Evolutionary conservation across 1,140 invertebrate species (phyloP).

Genomic region (Platyscapa corneri): DNA sequence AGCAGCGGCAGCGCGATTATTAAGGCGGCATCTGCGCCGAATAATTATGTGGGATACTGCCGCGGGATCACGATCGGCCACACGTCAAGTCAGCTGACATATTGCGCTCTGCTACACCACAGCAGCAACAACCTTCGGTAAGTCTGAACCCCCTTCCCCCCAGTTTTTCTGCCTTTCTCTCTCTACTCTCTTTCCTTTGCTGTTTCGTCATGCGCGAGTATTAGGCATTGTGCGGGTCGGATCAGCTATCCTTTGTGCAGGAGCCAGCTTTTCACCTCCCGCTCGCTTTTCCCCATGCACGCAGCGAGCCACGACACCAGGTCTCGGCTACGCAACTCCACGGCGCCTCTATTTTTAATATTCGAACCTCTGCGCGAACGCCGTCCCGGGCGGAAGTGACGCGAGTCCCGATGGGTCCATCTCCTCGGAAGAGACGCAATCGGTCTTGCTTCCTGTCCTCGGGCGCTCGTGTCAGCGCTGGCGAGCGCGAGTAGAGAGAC

Average conservation of each 20-base stretch:
- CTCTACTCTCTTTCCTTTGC: neutral
- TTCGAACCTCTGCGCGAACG: neutral
- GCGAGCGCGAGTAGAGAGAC: no score
- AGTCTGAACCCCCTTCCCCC: conserved; percentile 60
- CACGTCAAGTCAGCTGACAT: conserved; percentile 75
- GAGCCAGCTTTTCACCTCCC: neutral
- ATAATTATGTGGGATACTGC: conserved; percentile 73
- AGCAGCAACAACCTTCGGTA: conserved; percentile 73
- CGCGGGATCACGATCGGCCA: conserved; percentile 69
- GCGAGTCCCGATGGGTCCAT: neutral
- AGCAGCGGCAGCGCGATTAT: neutral
- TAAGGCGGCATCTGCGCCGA: conserved; percentile 12
- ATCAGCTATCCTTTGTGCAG: conserved; percentile 3
- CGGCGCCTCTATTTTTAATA: conserved; percentile 12
- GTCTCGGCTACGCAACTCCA: neutral
- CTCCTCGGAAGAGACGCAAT: conserved; percentile 20
- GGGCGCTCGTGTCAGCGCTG: no score
- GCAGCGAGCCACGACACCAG: neutral
- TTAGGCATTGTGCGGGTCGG: conserved; percentile 14
- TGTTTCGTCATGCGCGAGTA: neutral
- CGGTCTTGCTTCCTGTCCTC: neutral
- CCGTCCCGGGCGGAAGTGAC: conserved; percentile 26
- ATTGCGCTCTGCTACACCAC: conserved; percentile 74
- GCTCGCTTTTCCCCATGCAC: neutral
- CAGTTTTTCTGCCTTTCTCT: conserved; percentile 3